These are phyloP conservation scores for Ormyrus rosae DNA, from an alignment of 2,888 invertebrate genomes.

Conservation along the genomic window DNA sequence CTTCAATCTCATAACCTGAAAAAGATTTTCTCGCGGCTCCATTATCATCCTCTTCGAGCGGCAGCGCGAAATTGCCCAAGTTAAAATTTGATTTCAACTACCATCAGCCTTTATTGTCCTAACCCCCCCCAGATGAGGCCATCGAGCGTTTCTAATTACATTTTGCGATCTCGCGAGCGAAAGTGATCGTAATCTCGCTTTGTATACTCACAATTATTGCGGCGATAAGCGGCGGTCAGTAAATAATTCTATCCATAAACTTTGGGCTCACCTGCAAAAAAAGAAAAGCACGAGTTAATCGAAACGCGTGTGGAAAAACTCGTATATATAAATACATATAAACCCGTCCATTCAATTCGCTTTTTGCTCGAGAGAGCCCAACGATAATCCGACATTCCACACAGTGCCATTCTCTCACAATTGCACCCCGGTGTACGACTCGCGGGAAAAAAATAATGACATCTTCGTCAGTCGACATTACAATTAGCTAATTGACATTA, in stretches of 20 bases:
- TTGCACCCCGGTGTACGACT: too few species aligned
- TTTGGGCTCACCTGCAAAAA: constrained; percentile 15
- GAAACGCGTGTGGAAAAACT: not conserved
- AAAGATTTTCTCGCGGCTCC: not conserved
- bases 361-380: too few species aligned
- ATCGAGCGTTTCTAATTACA: constrained; percentile 18
- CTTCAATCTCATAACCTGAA: not conserved
- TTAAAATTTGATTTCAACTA: constrained; percentile 8
- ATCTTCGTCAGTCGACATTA: not conserved
- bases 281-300: not conserved
- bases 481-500: constrained; percentile 34
- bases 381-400: too few species aligned
- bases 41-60: not conserved
- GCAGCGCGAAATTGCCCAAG: not conserved
- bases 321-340: not conserved
- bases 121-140: not conserved
- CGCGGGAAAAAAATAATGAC: constrained; percentile 12
- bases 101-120: not conserved
- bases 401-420: too few species aligned
- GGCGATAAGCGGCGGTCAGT: not conserved
- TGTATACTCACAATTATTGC: constrained; percentile 10
- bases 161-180: constrained; percentile 33
- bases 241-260: not conserved
- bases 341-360: too few species aligned
- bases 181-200: constrained; percentile 32